Conservation (phyloP, 2,113 vertebrate genomes). For the Triplophysa tibetana region DNA sequence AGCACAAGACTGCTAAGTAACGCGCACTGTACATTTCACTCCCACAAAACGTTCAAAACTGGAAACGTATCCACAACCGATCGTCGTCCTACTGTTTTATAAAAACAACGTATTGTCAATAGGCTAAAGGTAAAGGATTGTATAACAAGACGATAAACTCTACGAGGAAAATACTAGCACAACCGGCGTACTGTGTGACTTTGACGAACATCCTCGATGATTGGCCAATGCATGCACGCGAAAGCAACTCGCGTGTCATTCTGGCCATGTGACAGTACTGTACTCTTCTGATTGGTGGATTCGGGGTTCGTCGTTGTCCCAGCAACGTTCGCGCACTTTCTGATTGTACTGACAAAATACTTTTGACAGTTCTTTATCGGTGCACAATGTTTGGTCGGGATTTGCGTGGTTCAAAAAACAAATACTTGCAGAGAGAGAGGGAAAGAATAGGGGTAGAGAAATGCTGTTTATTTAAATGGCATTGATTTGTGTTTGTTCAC, state of each 20-base stretch:
- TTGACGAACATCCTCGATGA: conserved; percentile 11
- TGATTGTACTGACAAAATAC: background rate
- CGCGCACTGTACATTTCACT: background rate
- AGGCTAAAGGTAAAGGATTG: background rate
- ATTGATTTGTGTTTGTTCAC: background rate
- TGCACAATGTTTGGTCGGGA: conserved; percentile 39
- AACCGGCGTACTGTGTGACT: conserved; percentile 11
- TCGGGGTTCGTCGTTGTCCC: background rate
- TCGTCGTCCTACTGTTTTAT: background rate
- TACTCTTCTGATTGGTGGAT: background rate
- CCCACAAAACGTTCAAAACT: background rate
- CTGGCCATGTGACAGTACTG: conserved; percentile 20
- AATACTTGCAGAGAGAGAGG: conserved; percentile 40
- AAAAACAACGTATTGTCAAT: background rate
- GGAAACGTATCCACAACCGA: background rate
- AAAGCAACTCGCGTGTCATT: background rate
- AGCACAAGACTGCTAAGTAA: background rate
- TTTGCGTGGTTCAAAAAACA: conserved; percentile 23
- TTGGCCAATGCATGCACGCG: background rate
- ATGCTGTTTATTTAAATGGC: background rate
- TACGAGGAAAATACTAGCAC: background rate
- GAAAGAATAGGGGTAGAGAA: conserved; percentile 46
- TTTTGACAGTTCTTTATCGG: background rate
- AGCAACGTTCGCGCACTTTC: conserved; percentile 5
- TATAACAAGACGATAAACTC: background rate